Base-by-base conservation (phyloP, 2,888 invertebrate species). In the Apamea monoglypha region DNA sequence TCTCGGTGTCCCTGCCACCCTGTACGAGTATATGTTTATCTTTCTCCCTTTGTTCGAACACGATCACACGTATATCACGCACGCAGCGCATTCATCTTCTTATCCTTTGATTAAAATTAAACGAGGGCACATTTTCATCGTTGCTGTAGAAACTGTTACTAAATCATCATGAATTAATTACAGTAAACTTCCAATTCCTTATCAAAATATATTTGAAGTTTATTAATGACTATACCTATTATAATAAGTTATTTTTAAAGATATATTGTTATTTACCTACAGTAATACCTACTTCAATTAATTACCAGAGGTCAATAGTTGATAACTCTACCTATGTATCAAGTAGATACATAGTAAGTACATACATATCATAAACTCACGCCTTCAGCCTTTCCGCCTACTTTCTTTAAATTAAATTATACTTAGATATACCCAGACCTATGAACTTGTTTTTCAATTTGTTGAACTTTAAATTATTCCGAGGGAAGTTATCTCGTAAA, bases 61-160 rank as follows among this genome's bases (percentile, higher is more conserved):
- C 50, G 50, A 59, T 53, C 64, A 77, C 78, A 36, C 83, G 64
- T 44, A 44, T 12, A 81, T 77, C 81, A 81, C 80, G 83, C 83
- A 76, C 40, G 44, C 25, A 16, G 40, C 83, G n/a, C 70, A 67
- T 82, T 70, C 66, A 29, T 44, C 59, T 77, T 50, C 59, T 63
- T 76, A 63, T 50, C 36, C 76, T 70, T 70, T 50, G 44, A 59
- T 77, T 66, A 67, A 18, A 40, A 64, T 25, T 40, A 53, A 67
- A 61, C 50, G 70, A 68, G 78, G 81, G 66, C 70, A 77, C 29
- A 36, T 70, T 78, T 44, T 61, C 70, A 77, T 66, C 29, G 32
- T 61, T 68, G 29, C 59, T 70, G 44, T 53, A 59, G 50, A n/a
- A n/a, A 71, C 36, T 56, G 47, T 16, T 29, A 16, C 29, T 29